Evolutionary conservation across 1,140 invertebrate genomes (phyloP), one percentile per base, ranked within the genome.

Genomic region (Polypedilum vanderplanki): DNA sequence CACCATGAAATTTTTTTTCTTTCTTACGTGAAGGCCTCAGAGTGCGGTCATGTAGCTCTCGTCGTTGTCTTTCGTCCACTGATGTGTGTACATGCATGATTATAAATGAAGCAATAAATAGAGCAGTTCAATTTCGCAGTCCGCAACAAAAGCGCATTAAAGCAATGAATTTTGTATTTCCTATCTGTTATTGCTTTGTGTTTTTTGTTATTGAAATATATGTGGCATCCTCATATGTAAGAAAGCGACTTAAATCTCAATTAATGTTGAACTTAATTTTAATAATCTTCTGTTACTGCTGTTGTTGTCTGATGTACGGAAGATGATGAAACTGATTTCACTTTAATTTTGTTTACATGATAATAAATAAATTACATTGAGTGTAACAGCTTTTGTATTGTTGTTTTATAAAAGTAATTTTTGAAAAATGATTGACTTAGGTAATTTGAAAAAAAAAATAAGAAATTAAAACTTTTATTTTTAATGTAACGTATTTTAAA

Each of bases 71-170:
- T n/a, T n/a, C 24, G 24, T 33, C 24, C 24, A 33, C 5, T 33
- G 24, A 57, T 57, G n/a, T 57, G 46, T 57, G 46, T 57, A 15
- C 15, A 57, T 20, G 65, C n/a, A 57, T 20, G 65, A 20, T 70
- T 18, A 70, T 70, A 70, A 70, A 70, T 70, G 65, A 70, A 70
- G 65, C 65, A 70, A 70, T 70, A 70, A 70, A 22, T 70, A 10
- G 65, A 70, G 65, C 65, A 70, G 46, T 15, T 12, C n/a, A n/a
- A n/a, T n/a, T 57, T n/a, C n/a, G 46, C 4, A 33, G 24, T 57
- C n/a, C n/a, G 12, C 46, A 57, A 57, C 46, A 57, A 57, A 57
- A 57, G n/a, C 46, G 46, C 46, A 57, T 57, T 57, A 57, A 57
- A n/a, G 46, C 46, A 57, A 57, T 57, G 46, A 57, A 57, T 57